Conservation (phyloP, 2,888 invertebrate genomes). For the Agrotis segetum region DNA sequence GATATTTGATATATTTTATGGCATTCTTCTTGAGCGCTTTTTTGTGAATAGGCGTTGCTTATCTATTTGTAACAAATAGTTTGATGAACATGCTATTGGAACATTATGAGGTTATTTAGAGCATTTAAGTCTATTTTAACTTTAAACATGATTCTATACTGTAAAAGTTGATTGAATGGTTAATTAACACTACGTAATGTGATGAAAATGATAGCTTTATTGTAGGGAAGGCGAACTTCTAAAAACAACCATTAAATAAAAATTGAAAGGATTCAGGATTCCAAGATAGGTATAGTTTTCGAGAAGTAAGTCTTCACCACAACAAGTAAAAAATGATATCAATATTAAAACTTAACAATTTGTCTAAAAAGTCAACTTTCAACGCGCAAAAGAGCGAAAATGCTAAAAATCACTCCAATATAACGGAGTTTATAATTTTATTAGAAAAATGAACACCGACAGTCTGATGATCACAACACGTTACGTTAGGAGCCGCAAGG, state of each 20-base stretch:
- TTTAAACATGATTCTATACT: not conserved
- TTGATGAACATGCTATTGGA: not conserved
- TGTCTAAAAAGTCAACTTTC: constrained; percentile 55
- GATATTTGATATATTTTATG: constrained; percentile 53
- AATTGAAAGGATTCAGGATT: not conserved
- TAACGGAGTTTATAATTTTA: constrained; percentile 60
- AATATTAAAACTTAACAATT: constrained; percentile 68
- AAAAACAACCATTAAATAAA: constrained; percentile 4
- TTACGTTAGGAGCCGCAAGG: constrained; percentile 50
- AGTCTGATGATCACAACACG: constrained; percentile 64
- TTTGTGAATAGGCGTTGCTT: constrained; percentile 32
- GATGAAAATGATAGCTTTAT: constrained; percentile 13
- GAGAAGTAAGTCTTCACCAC: constrained; percentile 21
- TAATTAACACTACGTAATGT: constrained; percentile 7
- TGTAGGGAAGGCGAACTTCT: constrained; percentile 17
- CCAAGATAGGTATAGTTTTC: not conserved
- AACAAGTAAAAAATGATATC: constrained; percentile 47
- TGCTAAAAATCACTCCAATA: constrained; percentile 67
- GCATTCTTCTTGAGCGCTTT: constrained; percentile 61
- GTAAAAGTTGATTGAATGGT: not conserved
- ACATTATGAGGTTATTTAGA: constrained; percentile 4
- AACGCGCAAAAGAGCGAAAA: constrained; percentile 61
- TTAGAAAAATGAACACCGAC: constrained; percentile 76
- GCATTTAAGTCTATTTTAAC: not conserved
- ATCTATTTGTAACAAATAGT: constrained; percentile 15